Evolutionary conservation across 2,797 vertebrate genomes (phyloP).

Genomic region (Coreius guichenoti): DNA sequence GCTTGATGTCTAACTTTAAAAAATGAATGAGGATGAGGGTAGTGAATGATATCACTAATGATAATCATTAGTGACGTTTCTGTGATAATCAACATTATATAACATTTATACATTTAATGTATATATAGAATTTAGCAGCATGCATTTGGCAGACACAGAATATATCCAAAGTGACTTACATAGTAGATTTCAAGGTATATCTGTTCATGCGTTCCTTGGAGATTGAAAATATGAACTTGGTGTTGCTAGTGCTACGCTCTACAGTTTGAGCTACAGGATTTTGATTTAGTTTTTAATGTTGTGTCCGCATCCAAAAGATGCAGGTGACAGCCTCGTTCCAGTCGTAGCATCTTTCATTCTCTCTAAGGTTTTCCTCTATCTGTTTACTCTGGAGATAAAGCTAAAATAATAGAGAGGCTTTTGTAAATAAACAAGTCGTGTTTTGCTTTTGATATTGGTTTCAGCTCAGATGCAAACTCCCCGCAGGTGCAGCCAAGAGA

Average conservation of each 20-base stretch:
- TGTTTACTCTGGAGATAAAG: constrained; percentile 36
- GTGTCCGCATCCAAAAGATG: constrained; percentile 7
- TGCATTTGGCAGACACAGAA: not conserved
- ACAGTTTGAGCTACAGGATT: not conserved
- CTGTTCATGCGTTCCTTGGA: not conserved
- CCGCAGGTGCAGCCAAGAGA: not conserved
- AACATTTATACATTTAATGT: not conserved
- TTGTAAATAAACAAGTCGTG: constrained; percentile 32
- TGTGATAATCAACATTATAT: not conserved
- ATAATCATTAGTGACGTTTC: no score
- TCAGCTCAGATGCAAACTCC: constrained; percentile 15
- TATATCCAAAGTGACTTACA: not conserved
- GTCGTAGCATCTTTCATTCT: not conserved
- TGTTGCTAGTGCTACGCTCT: not conserved
- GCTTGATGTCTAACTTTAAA: no score
- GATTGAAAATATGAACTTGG: not conserved
- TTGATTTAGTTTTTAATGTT: constrained; percentile 29
- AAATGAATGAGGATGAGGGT: no score
- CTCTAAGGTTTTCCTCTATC: constrained; percentile 8
- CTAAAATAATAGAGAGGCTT: constrained; percentile 40
- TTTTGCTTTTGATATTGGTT: constrained; percentile 41
- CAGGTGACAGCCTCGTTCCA: not conserved
- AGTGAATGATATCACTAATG: no score
- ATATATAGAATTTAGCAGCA: not conserved
- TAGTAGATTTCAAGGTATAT: not conserved